Evolutionary conservation across 1,140 invertebrate species (phyloP), one percentile per base, ranked within the genome.

Genomic region (Antheraea mylitta): DNA sequence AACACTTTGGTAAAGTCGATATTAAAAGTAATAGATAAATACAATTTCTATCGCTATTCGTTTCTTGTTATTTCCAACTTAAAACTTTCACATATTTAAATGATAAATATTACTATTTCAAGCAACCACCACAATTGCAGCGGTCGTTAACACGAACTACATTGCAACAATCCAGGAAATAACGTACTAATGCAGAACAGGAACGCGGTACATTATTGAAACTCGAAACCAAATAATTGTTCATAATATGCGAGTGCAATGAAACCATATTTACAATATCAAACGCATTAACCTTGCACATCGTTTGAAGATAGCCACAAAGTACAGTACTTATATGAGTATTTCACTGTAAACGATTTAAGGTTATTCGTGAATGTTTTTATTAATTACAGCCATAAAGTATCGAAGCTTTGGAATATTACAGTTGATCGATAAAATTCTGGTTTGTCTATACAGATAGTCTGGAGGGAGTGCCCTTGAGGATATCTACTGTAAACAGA

Each of bases 391-490:
- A 53, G 16, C 11, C 45, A 53, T 53, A 53, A 53, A 42, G 58
- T 19, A 53, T 61, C 30, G 64, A 61, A 67, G 38, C 38, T 42
- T 42, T 42, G 38, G 11, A 42, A 42, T 42, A 42, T 42, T 42
- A 7, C 38, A 7, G 38, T 42, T 42, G 7, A 42, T 42, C 69
- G 61, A 70, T 77, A 74, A 66, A 67, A 68, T 67, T 65, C 64
- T 71, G 22, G 68, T 70, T 72, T 48, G 36, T 68, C 68, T 72
- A 58, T 70, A 70, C 67, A 75, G 64, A 70, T 53, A 36, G 61
- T 70, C 72, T 75, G 66, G 60, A 80, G 75, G 77, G 70, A 80
- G 66, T 76, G 80, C 71, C 82, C 82, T 86, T 84, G 78, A 72
- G 68, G 79, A 77, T 80, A 79, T 77, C 73, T 73, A 67, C 58